These are phyloP conservation scores for Whitmania pigra DNA, from an alignment of 1,140 invertebrate genomes.

Conservation along the genomic window DNA sequence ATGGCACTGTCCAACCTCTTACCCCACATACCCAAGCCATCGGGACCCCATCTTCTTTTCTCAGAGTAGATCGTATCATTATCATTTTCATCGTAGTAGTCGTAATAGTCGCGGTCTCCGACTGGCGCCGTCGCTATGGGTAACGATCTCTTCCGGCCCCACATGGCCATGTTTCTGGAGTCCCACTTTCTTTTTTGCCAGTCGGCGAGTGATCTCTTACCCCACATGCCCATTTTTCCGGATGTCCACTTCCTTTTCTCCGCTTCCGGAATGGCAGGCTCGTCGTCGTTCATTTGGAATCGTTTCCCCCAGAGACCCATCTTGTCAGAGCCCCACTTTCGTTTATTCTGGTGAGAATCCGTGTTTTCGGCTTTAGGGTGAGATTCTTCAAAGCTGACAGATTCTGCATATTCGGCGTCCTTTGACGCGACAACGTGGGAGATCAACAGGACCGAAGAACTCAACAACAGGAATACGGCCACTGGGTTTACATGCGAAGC, in stretches of 20 bases:
- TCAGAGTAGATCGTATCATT: neutral
- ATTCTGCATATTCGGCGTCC: too few relatives aligned
- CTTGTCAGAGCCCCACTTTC: too few relatives aligned
- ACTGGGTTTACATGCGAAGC: too few relatives aligned
- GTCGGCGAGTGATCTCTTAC: neutral
- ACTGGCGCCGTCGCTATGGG: neutral
- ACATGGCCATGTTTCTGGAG: constrained; percentile 6
- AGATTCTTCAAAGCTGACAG: too few relatives aligned
- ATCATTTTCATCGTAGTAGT: neutral
- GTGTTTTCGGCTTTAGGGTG: too few relatives aligned
- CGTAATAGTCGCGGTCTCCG: neutral
- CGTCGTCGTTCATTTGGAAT: too few relatives aligned
- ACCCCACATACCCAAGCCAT: neutral
- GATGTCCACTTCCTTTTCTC: constrained; percentile 7
- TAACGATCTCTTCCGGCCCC: neutral
- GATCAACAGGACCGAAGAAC: too few relatives aligned
- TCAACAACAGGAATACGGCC: too few relatives aligned
- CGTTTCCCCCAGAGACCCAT: too few relatives aligned
- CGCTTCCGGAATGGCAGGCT: neutral
- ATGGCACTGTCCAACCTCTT: neutral
- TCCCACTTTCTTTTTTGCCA: constrained; percentile 4
- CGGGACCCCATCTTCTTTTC: neutral
- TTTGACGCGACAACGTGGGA: too few relatives aligned
- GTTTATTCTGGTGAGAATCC: too few relatives aligned
- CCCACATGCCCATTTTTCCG: neutral